Evolutionary conservation across 2,797 vertebrate species (phyloP).

Genomic region (Pantherophis vulpinus): DNA sequence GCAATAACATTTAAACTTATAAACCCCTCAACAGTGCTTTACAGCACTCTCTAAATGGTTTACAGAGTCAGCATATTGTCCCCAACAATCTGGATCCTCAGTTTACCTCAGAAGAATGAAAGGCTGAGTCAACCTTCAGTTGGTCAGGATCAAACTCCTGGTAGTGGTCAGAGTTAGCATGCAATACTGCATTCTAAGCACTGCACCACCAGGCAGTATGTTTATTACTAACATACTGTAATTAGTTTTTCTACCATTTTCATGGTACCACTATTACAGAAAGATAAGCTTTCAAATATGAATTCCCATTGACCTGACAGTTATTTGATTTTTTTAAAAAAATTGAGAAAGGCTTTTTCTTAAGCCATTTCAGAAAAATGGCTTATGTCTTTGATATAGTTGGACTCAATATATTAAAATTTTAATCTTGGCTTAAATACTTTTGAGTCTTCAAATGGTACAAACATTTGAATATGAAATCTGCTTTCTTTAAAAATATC

Average conservation of each 20-base stretch:
- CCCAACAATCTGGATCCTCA: background rate
- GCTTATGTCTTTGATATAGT: background rate
- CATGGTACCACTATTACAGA: background rate
- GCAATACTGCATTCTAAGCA: background rate
- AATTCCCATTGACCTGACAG: background rate
- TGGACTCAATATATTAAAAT: background rate
- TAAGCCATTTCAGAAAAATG: background rate
- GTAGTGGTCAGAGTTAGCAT: background rate
- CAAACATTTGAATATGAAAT: background rate
- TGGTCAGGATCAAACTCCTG: background rate
- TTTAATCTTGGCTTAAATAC: background rate
- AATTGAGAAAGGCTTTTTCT: background rate
- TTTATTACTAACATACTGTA: background rate
- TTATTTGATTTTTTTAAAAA: background rate
- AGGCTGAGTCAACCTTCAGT: background rate
- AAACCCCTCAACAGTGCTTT: background rate
- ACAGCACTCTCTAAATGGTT: background rate
- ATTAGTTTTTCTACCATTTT: background rate
- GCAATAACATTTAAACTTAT: background rate
- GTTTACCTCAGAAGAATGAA: background rate
- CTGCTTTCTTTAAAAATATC: background rate
- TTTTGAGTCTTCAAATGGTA: background rate
- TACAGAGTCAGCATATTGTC: background rate
- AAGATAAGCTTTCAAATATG: background rate
- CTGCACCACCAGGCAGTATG: background rate